Evolutionary conservation across 2,113 vertebrate genomes (phyloP).

Genomic region (Colinus virginianus): DNA sequence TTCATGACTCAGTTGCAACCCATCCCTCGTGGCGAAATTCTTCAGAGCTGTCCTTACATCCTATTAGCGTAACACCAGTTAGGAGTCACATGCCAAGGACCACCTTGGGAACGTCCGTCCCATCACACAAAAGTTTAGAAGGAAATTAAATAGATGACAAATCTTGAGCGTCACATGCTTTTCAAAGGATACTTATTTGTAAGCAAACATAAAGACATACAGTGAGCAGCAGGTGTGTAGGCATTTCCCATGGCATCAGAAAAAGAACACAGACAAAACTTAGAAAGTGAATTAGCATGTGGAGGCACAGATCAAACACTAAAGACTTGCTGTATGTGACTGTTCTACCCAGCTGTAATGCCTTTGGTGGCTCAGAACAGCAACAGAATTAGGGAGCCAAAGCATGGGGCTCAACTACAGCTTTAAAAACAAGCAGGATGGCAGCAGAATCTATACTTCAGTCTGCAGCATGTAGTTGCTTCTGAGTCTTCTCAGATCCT

Average conservation of each 20-base stretch:
- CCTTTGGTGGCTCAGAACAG: neutral
- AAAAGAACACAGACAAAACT: neutral
- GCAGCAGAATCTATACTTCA: neutral
- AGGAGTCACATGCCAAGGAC: fast-evolving
- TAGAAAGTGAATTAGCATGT: neutral
- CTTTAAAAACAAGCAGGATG: neutral
- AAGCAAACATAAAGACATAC: fast-evolving
- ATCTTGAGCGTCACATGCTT: fast-evolving
- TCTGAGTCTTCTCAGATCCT: neutral
- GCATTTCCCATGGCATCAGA: neutral
- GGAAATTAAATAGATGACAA: neutral
- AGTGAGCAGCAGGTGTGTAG: fast-evolving
- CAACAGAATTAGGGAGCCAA: neutral
- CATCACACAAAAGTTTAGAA: fast-evolving
- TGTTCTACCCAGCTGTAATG: neutral
- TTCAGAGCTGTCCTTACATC: neutral
- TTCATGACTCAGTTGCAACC: fast-evolving
- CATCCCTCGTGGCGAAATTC: fast-evolving
- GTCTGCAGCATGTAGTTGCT: neutral
- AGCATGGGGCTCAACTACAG: neutral
- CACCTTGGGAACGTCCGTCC: too few species aligned
- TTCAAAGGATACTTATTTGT: too few species aligned
- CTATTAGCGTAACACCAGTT: neutral
- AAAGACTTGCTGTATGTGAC: neutral
- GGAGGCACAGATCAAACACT: neutral